phyloP scores from a whole-genome alignment of 2,888 invertebrate genomes.

The Acanthosepion pharaonis region DNA sequence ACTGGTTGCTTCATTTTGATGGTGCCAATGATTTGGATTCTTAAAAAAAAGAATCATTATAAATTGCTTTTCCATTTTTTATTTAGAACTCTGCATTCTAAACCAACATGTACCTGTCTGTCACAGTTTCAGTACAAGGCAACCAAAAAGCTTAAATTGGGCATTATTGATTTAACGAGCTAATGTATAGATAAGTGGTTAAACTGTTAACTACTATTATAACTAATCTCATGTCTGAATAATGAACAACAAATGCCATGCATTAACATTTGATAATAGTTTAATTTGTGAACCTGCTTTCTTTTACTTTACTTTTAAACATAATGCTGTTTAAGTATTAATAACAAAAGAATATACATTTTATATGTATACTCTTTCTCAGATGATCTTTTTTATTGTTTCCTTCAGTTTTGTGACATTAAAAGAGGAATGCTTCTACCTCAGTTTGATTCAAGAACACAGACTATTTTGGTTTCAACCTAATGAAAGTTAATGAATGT shows the following conservation, averaged over 20 bases:
- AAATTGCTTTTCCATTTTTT: not conserved
- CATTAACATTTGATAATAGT: not conserved
- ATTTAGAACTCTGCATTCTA: conserved; percentile 33
- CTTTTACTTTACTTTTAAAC: not conserved
- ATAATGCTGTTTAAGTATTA: not conserved
- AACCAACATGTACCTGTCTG: not conserved
- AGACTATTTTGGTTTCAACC: conserved; percentile 1
- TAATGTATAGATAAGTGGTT: not conserved
- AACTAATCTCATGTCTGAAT: not conserved
- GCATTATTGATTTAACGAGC: not conserved
- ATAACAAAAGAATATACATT: not conserved
- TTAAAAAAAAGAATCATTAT: not conserved
- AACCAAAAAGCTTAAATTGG: not conserved
- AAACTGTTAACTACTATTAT: not conserved
- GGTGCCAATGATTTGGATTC: not conserved
- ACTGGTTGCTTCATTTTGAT: not conserved
- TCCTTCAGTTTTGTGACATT: not conserved
- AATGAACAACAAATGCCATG: not conserved
- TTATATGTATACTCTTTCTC: conserved; percentile 25
- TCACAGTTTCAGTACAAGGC: not conserved
- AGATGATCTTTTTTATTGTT: not conserved
- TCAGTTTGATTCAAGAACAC: not conserved
- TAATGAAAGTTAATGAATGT: not conserved
- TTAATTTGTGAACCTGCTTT: not conserved
- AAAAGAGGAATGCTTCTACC: not conserved